Conservation (phyloP, 2,113 vertebrate species). For the Etheostoma spectabile region DNA sequence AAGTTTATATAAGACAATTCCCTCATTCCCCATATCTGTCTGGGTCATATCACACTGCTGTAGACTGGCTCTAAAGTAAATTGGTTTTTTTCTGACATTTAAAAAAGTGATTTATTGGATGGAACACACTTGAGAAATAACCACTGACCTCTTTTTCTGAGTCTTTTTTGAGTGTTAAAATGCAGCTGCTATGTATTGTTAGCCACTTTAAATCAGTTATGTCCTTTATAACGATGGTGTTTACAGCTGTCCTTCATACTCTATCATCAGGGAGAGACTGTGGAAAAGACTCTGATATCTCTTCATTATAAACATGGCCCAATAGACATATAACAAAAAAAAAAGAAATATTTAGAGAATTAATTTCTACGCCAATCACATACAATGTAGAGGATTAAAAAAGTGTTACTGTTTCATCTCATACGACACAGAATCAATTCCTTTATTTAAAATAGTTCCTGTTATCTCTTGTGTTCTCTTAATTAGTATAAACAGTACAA, state of each 20-base stretch:
- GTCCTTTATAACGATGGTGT: background rate
- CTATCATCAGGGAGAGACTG: background rate
- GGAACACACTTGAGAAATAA: constrained; percentile 3
- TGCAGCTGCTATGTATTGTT: background rate
- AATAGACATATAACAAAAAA: background rate
- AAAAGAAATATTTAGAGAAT: background rate
- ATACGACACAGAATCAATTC: background rate
- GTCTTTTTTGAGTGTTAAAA: background rate
- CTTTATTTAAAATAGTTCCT: background rate
- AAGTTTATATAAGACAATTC: constrained; percentile 64
- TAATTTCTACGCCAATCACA: background rate
- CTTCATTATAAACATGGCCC: background rate
- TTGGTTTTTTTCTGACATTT: background rate
- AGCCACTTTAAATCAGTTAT: constrained; percentile 21
- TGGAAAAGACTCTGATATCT: background rate
- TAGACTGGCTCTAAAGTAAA: constrained; percentile 35
- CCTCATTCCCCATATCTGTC: constrained; percentile 34
- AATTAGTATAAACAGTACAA: background rate
- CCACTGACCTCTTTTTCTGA: background rate
- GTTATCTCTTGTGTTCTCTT: background rate
- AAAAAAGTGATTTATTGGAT: constrained; percentile 33
- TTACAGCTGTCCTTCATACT: background rate
- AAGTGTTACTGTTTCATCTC: background rate
- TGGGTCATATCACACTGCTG: constrained; percentile 34
- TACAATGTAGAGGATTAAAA: background rate